Conservation (phyloP, 1,140 invertebrate genomes). For the Acromyrmex charruanus region DNA sequence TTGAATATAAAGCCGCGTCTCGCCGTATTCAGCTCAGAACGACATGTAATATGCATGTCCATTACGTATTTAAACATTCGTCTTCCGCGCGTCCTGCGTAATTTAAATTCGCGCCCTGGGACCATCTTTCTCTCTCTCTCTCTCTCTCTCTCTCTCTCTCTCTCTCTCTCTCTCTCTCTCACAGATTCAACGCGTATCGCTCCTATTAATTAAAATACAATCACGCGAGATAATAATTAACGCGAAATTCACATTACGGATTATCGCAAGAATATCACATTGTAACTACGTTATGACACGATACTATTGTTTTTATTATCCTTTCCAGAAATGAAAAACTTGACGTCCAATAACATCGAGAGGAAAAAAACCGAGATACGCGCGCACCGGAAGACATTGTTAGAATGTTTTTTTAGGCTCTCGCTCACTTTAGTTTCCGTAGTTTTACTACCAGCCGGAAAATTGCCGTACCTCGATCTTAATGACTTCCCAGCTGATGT, state of each 20-base stretch:
- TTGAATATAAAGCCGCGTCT: constrained; percentile 37
- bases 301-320: neutral
- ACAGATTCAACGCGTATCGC: neutral
- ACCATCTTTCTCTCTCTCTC: no score
- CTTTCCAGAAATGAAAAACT: neutral
- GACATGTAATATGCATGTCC: constrained; percentile 3
- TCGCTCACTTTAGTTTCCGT: neutral
- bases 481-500: constrained; percentile 15
- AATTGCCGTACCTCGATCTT: constrained; percentile 8
- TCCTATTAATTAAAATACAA: neutral
- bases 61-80: constrained; percentile 33
- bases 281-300: neutral
- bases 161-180: no score
- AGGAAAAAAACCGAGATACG: neutral
- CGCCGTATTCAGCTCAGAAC: neutral
- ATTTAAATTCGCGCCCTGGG: neutral
- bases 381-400: neutral
- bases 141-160: no score
- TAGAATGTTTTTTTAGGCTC: neutral
- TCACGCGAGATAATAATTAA: neutral
- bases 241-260: neutral
- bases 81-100: neutral
- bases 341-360: neutral
- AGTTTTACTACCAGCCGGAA: neutral
- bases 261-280: neutral